phyloP scores from a whole-genome alignment of 2,113 vertebrate species.

The Beaufortia kweichowensis region DNA sequence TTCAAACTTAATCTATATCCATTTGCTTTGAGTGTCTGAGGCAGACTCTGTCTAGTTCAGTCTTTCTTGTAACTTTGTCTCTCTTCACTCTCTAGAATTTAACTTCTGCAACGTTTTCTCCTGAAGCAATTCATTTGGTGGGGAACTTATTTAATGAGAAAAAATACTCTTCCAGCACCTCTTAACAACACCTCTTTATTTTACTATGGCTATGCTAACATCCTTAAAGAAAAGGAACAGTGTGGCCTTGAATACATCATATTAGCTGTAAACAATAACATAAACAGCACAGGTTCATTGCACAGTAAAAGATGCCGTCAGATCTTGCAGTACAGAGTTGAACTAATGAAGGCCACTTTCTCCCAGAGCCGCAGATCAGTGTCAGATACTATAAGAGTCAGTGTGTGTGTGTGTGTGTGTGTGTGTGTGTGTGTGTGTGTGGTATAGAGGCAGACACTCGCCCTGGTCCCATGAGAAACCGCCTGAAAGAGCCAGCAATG shows the following conservation, averaged over 20 bases:
- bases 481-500: slow-evolving; percentile 49
- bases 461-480: slow-evolving; percentile 48
- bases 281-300: slow-evolving; percentile 35
- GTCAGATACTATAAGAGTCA: slow-evolving; percentile 46
- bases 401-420: slow-evolving; percentile 36
- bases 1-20: not conserved
- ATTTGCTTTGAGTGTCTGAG: not conserved
- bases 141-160: not conserved
- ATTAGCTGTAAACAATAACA: slow-evolving; percentile 32
- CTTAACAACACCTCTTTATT: slow-evolving; percentile 3
- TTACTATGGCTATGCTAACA: slow-evolving; percentile 1
- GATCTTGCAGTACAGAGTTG: slow-evolving; percentile 19
- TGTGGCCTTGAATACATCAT: not conserved
- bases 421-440: slow-evolving; percentile 34
- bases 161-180: not conserved
- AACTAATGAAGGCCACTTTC: slow-evolving; percentile 48
- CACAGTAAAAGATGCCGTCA: slow-evolving; percentile 1
- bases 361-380: slow-evolving; percentile 22
- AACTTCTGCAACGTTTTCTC: not conserved
- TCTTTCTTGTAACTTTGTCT: not conserved
- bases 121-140: not conserved
- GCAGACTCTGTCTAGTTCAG: not conserved
- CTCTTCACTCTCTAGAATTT: not conserved
- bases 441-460: slow-evolving; percentile 45
- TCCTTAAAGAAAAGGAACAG: slow-evolving; percentile 24